Conservation (phyloP, 2,888 invertebrate species). For the Platypus cylindrus region DNA sequence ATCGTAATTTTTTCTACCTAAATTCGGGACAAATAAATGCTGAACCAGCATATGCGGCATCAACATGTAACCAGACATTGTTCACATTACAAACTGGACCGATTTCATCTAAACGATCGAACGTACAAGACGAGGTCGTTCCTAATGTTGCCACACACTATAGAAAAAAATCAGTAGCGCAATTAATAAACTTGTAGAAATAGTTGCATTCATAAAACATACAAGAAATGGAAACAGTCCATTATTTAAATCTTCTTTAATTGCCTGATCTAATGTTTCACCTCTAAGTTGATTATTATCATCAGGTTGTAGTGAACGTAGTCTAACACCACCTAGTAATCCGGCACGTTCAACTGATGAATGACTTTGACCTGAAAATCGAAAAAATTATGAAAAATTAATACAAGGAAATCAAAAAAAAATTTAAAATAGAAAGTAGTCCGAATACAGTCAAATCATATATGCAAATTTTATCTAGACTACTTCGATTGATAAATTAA, state of each 20-base stretch:
- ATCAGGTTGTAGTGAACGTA: constrained; percentile 63
- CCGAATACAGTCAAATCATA: too few relatives aligned
- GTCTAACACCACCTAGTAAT: constrained; percentile 71
- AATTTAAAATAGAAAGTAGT: too few relatives aligned
- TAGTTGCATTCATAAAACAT: constrained; percentile 40
- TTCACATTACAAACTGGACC: constrained; percentile 73
- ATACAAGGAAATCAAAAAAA: not conserved
- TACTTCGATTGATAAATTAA: too few relatives aligned
- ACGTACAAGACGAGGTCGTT: constrained; percentile 92
- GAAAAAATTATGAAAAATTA: not conserved
- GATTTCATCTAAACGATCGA: constrained; percentile 80
- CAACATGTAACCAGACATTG: constrained; percentile 83
- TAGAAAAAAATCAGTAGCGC: constrained; percentile 5
- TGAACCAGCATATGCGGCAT: constrained; percentile 93
- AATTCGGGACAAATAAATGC: constrained; percentile 97
- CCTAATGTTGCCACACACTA: constrained; percentile 82
- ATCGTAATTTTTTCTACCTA: constrained; percentile 40
- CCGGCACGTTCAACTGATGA: constrained; percentile 90
- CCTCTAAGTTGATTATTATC: constrained; percentile 60
- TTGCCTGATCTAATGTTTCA: constrained; percentile 60
- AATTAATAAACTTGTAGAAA: not conserved
- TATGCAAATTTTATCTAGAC: too few relatives aligned
- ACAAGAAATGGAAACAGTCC: constrained; percentile 96
- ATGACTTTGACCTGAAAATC: constrained; percentile 65
- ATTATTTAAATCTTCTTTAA: constrained; percentile 70